phyloP scores from a whole-genome alignment of 2,797 vertebrate species.

The Urocyon cinereoargenteus region DNA sequence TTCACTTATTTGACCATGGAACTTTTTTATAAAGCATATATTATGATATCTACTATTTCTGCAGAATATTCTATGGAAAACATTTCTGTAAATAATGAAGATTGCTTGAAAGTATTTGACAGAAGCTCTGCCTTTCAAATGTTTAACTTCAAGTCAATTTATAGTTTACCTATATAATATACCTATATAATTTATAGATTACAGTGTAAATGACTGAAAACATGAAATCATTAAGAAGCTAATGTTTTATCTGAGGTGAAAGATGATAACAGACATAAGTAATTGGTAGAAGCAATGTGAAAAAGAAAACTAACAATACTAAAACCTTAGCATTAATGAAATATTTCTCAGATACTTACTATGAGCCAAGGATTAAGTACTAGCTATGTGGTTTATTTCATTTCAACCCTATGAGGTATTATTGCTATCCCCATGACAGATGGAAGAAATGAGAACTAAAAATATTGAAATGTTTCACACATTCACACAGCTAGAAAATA shows the following conservation, averaged over 20 bases:
- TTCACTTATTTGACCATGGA: not conserved
- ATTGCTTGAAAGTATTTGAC: not conserved
- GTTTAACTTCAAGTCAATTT: not conserved
- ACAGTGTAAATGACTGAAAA: conserved; percentile 41
- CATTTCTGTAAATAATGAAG: conserved; percentile 18
- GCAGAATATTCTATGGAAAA: conserved; percentile 14
- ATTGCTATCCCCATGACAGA: not conserved
- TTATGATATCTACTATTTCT: not conserved
- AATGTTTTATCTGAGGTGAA: not conserved
- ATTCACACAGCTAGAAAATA: conserved; percentile 3
- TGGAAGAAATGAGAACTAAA: not conserved
- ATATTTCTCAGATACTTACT: conserved; percentile 9
- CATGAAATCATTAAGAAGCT: not conserved
- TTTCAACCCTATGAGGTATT: not conserved
- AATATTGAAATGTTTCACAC: conserved; percentile 9
- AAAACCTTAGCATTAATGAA: conserved; percentile 29
- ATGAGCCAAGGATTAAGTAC: not conserved
- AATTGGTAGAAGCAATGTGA: not conserved
- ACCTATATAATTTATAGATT: not conserved
- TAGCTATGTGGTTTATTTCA: not conserved
- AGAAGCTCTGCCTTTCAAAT: conserved; percentile 10
- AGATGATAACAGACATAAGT: not conserved
- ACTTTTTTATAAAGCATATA: not conserved
- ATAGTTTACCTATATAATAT: not conserved
- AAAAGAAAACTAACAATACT: conserved; percentile 26